Base-by-base conservation (phyloP, 2,888 invertebrate genomes). In the Leptinotarsa juncta region DNA sequence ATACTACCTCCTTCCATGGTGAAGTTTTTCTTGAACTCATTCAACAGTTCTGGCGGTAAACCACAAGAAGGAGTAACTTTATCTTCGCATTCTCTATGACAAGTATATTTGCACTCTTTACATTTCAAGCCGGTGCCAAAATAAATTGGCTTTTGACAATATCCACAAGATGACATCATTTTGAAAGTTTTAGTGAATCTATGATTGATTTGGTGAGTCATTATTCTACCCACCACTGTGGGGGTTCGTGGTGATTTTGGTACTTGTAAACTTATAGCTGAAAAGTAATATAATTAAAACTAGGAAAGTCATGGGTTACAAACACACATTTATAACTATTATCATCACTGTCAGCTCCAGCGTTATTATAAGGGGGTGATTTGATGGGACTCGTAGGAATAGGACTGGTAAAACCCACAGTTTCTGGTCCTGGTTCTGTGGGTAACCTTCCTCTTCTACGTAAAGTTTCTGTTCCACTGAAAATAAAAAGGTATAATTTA, bases 31-130 rank as follows among this genome's bases (percentile, higher is more conserved):
- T 93, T 94, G 86, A 97, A 97, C 78, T 94, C 94, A 77, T 94
- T 93, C 42, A 97, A 92, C 80, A 95, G 92, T 86, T 95, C 95
- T 16, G 92, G 92, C n/a, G 97, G 96, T 80, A 97, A 89, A 48
- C 96, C 96, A 89, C 98, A 98, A 53, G 96, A 96, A 0, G 97
- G 96, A 80, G 97, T 95, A 80, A 97, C 97, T 90, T 95, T 96
- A 68, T 93, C 92, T 84, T 96, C 96, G 86, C 97, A 98, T 84
- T 97, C 96, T 87, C 93, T 90, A 88, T 95, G 95, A 86, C 95
- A 95, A 83, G 94, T 95, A 86, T 96, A 97, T 90, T 97, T 97
- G 92, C 97, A 98, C 88, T 97, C 97, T 87, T 94, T 97, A 88
- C 97, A 98, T 88, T 95, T 97, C 81, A 96, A 91, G 12, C 94